phyloP scores from a whole-genome alignment of 2,113 vertebrate species.

The Columbina picui region DNA sequence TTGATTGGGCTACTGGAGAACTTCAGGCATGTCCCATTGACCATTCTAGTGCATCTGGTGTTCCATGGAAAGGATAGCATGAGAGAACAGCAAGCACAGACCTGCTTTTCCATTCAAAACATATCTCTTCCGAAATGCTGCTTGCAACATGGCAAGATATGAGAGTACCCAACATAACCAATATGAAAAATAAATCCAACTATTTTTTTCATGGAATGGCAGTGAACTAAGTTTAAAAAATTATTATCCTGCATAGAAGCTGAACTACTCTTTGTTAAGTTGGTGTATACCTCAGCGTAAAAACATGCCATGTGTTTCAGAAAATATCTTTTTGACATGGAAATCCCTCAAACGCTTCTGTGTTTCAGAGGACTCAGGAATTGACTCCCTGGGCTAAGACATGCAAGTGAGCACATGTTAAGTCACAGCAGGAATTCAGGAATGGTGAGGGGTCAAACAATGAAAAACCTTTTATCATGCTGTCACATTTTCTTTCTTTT shows the following conservation, averaged over 20 bases:
- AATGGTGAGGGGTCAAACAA: constrained; percentile 56
- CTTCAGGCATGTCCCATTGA: background rate
- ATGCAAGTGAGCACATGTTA: constrained; percentile 51
- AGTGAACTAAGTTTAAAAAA: background rate
- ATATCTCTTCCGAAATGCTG: background rate
- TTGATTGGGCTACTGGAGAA: background rate
- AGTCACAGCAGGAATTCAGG: constrained; percentile 27
- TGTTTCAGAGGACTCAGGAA: background rate
- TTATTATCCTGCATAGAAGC: background rate
- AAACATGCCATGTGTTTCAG: background rate
- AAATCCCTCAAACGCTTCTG: background rate
- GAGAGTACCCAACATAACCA: background rate
- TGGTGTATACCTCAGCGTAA: background rate
- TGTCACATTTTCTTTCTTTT: constrained; percentile 66
- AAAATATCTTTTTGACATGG: background rate
- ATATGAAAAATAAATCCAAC: background rate
- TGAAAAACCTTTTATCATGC: constrained; percentile 60
- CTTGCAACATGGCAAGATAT: background rate
- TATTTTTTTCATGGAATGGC: background rate
- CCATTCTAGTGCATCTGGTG: background rate
- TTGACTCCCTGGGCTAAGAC: background rate
- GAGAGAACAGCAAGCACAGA: background rate
- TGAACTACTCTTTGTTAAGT: background rate
- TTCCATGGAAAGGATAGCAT: background rate
- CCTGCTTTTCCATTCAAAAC: background rate